Conservation (phyloP, 2,888 invertebrate species). For the Nesidiocoris tenuis region DNA sequence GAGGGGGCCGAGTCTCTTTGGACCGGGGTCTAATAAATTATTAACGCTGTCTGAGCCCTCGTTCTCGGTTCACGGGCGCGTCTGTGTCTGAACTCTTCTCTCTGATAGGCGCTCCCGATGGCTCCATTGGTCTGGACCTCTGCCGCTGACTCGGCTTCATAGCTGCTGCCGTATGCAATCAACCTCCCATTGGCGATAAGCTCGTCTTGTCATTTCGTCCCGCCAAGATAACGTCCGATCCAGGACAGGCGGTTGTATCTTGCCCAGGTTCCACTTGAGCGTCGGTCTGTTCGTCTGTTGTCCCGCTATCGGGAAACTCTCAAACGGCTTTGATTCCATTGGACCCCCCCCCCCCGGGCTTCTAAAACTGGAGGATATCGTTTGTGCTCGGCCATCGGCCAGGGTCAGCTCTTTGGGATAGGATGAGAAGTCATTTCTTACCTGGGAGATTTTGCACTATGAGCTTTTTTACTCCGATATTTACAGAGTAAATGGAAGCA, state of each 20-base stretch:
- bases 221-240: slow-evolving; percentile 26
- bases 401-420: too few species aligned
- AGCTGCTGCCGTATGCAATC: slow-evolving; percentile 12
- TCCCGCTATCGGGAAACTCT: background rate
- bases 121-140: slow-evolving; percentile 1
- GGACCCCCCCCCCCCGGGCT: too few species aligned
- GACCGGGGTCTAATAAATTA: slow-evolving; percentile 13
- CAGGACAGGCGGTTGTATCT: background rate
- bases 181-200: slow-evolving; percentile 24
- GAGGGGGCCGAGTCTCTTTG: slow-evolving; percentile 2
- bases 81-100: background rate
- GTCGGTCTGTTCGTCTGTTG: too few species aligned
- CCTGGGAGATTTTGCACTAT: too few species aligned
- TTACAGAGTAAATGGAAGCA: too few species aligned
- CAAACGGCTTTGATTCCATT: background rate
- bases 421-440: too few species aligned
- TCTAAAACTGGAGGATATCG: too few species aligned
- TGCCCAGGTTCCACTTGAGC: background rate
- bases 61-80: slow-evolving; percentile 5
- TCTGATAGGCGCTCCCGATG: slow-evolving; percentile 1
- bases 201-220: slow-evolving; percentile 16
- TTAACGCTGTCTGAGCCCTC: slow-evolving; percentile 24
- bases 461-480: too few species aligned
- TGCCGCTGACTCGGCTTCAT: background rate
- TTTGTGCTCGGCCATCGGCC: too few species aligned